Base-by-base conservation (phyloP, 2,888 invertebrate species). In the Caenorhabditis angaria region DNA sequence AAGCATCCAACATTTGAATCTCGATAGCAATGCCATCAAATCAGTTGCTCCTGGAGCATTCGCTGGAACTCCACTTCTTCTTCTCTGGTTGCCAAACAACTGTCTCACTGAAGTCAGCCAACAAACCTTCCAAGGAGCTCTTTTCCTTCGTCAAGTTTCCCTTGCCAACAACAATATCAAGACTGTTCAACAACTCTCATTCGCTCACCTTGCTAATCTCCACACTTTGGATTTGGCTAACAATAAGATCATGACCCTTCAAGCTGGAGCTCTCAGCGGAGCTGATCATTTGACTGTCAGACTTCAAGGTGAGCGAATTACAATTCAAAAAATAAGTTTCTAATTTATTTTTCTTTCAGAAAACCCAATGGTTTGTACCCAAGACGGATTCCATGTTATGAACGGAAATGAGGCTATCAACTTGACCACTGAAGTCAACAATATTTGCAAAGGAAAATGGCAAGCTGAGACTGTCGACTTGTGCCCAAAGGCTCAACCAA, bases 171-270 rank as follows among this genome's bases (percentile, higher is more conserved):
- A 88, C 78, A 87, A 87, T 77, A 85, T 87, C 58, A 76, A 79
- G 27, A 76, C 71, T 56, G 75, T 87, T 55, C 48, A 84, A 80
- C 82, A 86, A 24, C 78, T 84, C 58, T 77, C 82, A 56, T 94
- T 95, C 87, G 88, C 93, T 85, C 78, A 94, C 0, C 90, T 95
- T 58, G 93, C 94, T 89, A 94, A 94, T 88, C 90, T 95, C 81
- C 93, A 94, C 88, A 94, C 94, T 6, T 89, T 95, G 60, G 94
- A 95, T 88, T 89, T 95, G 78, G 93, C 94, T 48, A 93, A 94
- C 88, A 95, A 95, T 88, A 81, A 83, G 61, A 83, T 87, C 41
- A 64, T 82, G 56, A 77, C 74, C 18, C 74, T 87, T 12, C 81
- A 83, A 59, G 62, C 73, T n/a, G 78, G 78, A 24, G 77, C 85